Percentiles rank a stretch among this genome's conserved stretches.
phyloP scores from a whole-genome alignment of 2,888 invertebrate genomes.

The Nasonia oneida region DNA sequence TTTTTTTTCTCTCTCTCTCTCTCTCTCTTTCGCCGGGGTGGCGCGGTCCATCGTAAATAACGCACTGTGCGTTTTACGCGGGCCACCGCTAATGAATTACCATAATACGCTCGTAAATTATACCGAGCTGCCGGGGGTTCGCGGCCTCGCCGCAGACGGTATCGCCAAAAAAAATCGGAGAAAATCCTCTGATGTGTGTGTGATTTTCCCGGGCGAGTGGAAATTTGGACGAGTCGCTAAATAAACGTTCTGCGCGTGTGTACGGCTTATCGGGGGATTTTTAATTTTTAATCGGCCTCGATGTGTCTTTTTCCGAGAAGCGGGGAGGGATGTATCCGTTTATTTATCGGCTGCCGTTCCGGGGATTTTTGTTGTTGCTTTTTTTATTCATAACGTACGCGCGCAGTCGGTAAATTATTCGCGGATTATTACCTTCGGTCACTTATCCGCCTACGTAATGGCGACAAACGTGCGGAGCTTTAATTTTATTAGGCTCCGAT shows the following conservation, averaged over 20 bases:
- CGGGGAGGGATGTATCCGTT: neutral
- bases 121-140: neutral
- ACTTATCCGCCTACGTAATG: neutral
- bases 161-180: slow-evolving; percentile 59
- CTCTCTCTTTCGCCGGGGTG: slow-evolving; percentile 20
- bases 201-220: slow-evolving; percentile 40
- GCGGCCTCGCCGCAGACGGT: slow-evolving; percentile 7
- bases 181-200: slow-evolving; percentile 61
- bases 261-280: slow-evolving; percentile 34
- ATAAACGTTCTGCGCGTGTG: slow-evolving; percentile 20
- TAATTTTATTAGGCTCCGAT: slow-evolving; percentile 4
- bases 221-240: slow-evolving; percentile 33
- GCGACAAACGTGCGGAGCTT: neutral
- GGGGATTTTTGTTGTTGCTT: neutral
- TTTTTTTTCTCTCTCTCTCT: slow-evolving; percentile 32
- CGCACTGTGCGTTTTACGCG: slow-evolving; percentile 62
- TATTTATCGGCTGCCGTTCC: slow-evolving; percentile 21
- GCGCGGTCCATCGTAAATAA: slow-evolving; percentile 66
- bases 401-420: neutral
- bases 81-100: slow-evolving; percentile 66
- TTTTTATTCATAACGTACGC: neutral
- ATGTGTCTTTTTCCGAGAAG: neutral
- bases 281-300: slow-evolving; percentile 49
- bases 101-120: slow-evolving; percentile 70
- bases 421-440: neutral